Evolutionary conservation across 1,140 invertebrate species (phyloP).

Genomic region (Musca vetustissima): DNA sequence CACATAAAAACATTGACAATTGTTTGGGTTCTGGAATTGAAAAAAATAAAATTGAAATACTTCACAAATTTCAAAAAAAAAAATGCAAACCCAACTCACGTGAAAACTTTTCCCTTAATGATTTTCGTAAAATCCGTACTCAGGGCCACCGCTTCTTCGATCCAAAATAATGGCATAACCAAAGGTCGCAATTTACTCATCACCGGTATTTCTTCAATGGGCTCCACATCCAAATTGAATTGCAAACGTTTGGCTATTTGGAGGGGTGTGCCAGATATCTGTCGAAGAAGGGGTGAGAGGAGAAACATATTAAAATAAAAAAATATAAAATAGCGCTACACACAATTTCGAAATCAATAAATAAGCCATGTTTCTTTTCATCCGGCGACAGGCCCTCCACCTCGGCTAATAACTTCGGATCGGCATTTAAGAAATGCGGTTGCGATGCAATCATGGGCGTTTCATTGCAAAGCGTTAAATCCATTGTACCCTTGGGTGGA

Average conservation of each 20-base stretch:
- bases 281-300: too few relatives aligned
- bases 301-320: too few relatives aligned
- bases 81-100: conserved; percentile 29
- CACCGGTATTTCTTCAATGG: conserved; percentile 64
- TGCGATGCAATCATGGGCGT: conserved; percentile 58
- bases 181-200: conserved; percentile 65
- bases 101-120: conserved; percentile 60
- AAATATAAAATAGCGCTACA: too few relatives aligned
- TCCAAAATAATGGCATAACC: conserved; percentile 71
- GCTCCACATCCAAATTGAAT: conserved; percentile 66
- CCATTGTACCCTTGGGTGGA: conserved; percentile 68
- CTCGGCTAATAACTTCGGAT: conserved; percentile 63
- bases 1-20: conserved; percentile 10
- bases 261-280: conserved; percentile 68
- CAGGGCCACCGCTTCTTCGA: conserved; percentile 68
- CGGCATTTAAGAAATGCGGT: conserved; percentile 77
- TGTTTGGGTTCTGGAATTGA: neutral
- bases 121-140: conserved; percentile 60
- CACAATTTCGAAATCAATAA: conserved; percentile 75
- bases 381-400: conserved; percentile 73
- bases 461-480: conserved; percentile 61
- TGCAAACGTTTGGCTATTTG: conserved; percentile 68
- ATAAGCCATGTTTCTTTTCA: conserved; percentile 68
- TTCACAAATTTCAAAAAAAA: too few relatives aligned
- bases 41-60: neutral